Base-by-base conservation (phyloP, 2,113 vertebrate species). In the Bos javanicus region DNA sequence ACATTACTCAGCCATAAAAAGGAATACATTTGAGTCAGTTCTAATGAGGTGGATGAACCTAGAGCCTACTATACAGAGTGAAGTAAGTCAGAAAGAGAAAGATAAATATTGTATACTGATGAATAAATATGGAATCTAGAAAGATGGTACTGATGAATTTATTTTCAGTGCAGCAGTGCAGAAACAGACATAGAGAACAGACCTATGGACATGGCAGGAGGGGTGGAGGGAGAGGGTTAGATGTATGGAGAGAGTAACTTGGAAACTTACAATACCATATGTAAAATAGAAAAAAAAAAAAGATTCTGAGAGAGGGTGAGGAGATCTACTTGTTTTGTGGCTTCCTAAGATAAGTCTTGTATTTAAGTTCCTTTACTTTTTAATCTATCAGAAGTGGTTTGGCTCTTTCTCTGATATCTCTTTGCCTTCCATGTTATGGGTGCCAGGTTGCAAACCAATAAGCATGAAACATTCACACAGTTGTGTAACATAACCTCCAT, bases 171-270 rank as follows among this genome's bases (percentile, higher is more conserved):
- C 4, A 23, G 64, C 19, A 12, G 5, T 36, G n/a, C n/a, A 71
- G n/a, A 71, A 71, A 36, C 19, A 71, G n/a, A 71, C n/a, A 39
- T 39, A 71, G 64, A 71, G n/a, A 36, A 71, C 64, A 71, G 17
- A 36, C 17, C 19, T 23, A 39, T 39, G 67, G 67, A 36, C 67
- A 71, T 0, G 9, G n/a, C 0, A 0, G 67, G n/a, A 36, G 17
- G 64, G n/a, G 67, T 23, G n/a, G n/a, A 71, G n/a, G 5, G n/a
- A 71, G n/a, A 36, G 19, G 67, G n/a, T 71, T 19, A 71, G n/a
- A 71, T 36, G n/a, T 71, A 71, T 71, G 67, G n/a, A 71, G n/a
- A 21, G 64, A 71, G 67, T 71, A 36, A 71, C 67, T 36, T 71
- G n/a, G 67, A 71, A 71, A 71, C 67, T 71, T 71, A 36, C 19